Conservation (phyloP, 2,797 vertebrate species). For the Coranthus polyacanthus region DNA sequence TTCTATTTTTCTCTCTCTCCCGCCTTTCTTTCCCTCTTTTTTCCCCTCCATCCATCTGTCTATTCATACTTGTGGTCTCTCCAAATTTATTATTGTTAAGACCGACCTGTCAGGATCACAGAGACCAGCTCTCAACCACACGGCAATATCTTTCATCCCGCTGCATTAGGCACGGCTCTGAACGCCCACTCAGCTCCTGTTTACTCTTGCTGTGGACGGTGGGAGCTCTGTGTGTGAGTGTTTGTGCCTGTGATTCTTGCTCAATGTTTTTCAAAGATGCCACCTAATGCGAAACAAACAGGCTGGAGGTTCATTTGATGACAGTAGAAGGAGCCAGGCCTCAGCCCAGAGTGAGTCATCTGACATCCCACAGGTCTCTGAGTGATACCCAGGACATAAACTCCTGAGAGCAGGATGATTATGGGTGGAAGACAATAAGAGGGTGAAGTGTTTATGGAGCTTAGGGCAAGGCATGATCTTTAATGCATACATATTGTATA, state of each 20-base stretch:
- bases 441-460: constrained; percentile 4
- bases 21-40: constrained; percentile 34
- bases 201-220: constrained; percentile 64
- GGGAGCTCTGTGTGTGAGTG: constrained; percentile 33
- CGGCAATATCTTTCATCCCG: constrained; percentile 78
- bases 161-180: constrained; percentile 73
- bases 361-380: constrained; percentile 37
- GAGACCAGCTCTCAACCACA: constrained; percentile 75
- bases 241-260: constrained; percentile 19
- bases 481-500: background rate
- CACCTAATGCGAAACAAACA: constrained; percentile 74
- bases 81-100: constrained; percentile 78
- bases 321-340: constrained; percentile 44
- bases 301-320: constrained; percentile 40
- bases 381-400: constrained; percentile 41
- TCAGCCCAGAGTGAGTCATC: constrained; percentile 56
- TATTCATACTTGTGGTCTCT: constrained; percentile 74
- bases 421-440: background rate
- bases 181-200: constrained; percentile 78
- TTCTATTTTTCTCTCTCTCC: constrained; percentile 40
- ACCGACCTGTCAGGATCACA: constrained; percentile 77
- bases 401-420: constrained; percentile 12
- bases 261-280: constrained; percentile 62
- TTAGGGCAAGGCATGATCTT: background rate
- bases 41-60: constrained; percentile 46